phyloP scores from a whole-genome alignment of 2,888 invertebrate genomes.

The Rosalia funebris region DNA sequence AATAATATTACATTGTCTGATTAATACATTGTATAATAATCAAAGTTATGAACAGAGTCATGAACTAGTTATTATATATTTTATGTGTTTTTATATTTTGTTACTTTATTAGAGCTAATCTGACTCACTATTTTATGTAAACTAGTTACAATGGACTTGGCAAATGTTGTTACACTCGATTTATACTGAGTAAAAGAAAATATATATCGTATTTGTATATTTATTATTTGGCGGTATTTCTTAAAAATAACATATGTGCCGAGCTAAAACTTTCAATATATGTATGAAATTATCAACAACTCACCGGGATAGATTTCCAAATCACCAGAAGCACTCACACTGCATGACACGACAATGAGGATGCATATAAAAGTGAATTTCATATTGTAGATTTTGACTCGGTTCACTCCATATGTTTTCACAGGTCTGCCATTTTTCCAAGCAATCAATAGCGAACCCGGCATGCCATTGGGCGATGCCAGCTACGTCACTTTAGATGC shows the following conservation, averaged over 20 bases:
- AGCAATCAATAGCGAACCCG: conserved; percentile 59
- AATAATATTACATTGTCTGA: too few species aligned
- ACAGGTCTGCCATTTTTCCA: conserved; percentile 59
- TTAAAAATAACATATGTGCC: conserved; percentile 2
- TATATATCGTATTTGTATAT: too few species aligned
- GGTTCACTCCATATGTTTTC: conserved; percentile 62
- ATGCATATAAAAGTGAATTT: conserved; percentile 55
- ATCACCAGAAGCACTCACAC: conserved; percentile 56
- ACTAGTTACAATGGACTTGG: too few species aligned
- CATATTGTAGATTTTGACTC: conserved; percentile 55
- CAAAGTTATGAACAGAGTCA: too few species aligned
- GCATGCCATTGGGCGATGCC: conserved; percentile 56
- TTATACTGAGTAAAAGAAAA: too few species aligned
- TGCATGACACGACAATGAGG: conserved; percentile 57
- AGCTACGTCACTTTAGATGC: conserved; percentile 50
- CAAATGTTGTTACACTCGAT: too few species aligned
- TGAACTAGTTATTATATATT: too few species aligned
- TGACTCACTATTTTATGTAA: too few species aligned
- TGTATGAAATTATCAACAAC: conserved; percentile 32
- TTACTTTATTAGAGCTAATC: too few species aligned
- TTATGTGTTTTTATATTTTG: too few species aligned
- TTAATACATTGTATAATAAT: too few species aligned
- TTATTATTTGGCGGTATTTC: conserved; percentile 20
- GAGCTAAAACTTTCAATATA: background rate
- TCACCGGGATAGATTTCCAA: conserved; percentile 60